Evolutionary conservation across 2,888 invertebrate genomes (phyloP).

Genomic region (Agrochola litura): DNA sequence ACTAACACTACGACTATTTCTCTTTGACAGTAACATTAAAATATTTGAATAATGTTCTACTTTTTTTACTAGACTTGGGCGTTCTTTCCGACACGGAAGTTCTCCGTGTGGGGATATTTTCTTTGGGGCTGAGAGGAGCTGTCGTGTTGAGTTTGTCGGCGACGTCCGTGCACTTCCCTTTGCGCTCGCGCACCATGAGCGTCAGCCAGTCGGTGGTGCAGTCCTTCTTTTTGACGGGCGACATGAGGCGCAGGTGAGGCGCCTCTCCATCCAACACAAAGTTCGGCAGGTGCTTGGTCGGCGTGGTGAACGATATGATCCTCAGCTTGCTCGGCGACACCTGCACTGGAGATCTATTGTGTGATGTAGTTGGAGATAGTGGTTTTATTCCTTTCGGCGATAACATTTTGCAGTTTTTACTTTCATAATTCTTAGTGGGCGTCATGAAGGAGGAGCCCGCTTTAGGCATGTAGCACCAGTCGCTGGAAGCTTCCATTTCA

Average conservation of each 20-base stretch:
- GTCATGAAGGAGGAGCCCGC: constrained; percentile 81
- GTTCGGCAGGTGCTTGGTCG: constrained; percentile 94
- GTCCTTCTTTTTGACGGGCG: constrained; percentile 92
- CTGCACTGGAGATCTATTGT: constrained; percentile 70
- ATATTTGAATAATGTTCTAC: constrained; percentile 81
- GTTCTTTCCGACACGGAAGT: constrained; percentile 77
- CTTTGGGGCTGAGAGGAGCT: constrained; percentile 77
- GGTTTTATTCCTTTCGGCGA: constrained; percentile 77
- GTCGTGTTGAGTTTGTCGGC: constrained; percentile 37
- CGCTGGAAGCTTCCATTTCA: constrained; percentile 55
- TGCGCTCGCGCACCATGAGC: constrained; percentile 73
- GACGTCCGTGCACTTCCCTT: constrained; percentile 57
- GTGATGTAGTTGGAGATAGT: constrained; percentile 66
- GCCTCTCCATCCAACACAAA: constrained; percentile 94
- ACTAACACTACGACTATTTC: constrained; percentile 62
- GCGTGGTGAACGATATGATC: constrained; percentile 85
- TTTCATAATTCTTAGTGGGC: constrained; percentile 81
- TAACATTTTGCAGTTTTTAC: constrained; percentile 71
- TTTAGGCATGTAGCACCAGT: constrained; percentile 77
- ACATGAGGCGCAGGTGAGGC: constrained; percentile 93
- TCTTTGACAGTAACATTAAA: constrained; percentile 78
- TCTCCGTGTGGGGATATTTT: constrained; percentile 74
- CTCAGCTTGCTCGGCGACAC: constrained; percentile 74
- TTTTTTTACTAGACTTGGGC: constrained; percentile 73
- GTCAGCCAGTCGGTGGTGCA: constrained; percentile 94